These are phyloP conservation scores for Pteropus alecto DNA, from an alignment of 2,113 vertebrate species.

Conservation along the genomic window DNA sequence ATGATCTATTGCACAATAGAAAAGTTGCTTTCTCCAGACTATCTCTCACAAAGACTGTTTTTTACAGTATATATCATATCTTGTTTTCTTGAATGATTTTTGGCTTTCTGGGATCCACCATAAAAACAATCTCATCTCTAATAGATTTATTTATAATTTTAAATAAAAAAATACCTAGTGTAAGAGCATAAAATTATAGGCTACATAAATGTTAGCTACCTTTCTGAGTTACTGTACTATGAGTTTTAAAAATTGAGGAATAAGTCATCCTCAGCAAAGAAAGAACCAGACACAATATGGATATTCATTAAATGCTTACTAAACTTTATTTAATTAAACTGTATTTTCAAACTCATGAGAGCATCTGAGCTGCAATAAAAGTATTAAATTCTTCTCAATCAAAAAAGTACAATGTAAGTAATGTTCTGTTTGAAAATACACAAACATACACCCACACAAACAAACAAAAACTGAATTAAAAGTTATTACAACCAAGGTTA, in stretches of 20 bases:
- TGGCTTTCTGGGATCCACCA: neutral
- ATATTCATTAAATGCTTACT: neutral
- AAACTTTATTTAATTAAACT: neutral
- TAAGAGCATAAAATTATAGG: neutral
- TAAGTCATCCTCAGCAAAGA: neutral
- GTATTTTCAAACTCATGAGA: neutral
- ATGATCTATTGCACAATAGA: neutral
- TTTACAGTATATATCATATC: neutral
- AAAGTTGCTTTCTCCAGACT: neutral
- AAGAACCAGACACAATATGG: neutral
- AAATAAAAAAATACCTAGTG: neutral
- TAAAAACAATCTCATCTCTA: neutral
- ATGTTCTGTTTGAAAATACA: neutral
- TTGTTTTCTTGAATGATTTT: neutral
- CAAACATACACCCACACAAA: neutral
- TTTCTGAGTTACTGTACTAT: neutral
- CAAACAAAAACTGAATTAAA: neutral
- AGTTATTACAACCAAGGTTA: neutral
- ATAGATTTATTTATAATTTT: neutral
- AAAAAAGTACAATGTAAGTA: neutral
- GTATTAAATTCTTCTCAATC: neutral
- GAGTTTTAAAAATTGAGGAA: neutral
- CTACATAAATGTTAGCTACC: neutral
- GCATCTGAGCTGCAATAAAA: neutral
- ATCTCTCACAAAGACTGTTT: too few species aligned